A percentile compares a stretch with the other conserved stretches of the same genome.
These are phyloP conservation scores for Porites lobata DNA, from an alignment of 92 coral and sea anemone species.

Conservation along the genomic window DNA sequence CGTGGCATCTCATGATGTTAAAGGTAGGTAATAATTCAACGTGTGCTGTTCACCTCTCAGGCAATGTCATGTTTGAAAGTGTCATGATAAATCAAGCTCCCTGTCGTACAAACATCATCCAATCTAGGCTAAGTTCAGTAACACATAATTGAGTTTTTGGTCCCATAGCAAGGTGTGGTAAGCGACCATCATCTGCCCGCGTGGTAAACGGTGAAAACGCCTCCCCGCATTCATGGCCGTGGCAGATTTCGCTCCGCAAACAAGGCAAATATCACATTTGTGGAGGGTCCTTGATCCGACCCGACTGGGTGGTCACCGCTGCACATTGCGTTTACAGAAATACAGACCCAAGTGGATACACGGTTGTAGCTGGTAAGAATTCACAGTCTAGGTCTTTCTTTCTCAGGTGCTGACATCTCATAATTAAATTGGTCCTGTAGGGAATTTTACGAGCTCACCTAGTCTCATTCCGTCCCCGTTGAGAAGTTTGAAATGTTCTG, in stretches of 20 bases:
- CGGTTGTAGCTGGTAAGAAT: constrained; percentile 56
- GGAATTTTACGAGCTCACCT: too few relatives aligned
- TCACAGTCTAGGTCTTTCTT: too few relatives aligned
- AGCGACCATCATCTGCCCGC: constrained; percentile 66
- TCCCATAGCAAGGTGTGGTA: constrained; percentile 65
- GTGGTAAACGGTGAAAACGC: constrained; percentile 78
- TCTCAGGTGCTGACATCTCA: too few relatives aligned
- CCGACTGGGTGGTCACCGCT: constrained; percentile 81
- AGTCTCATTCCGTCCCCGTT: too few relatives aligned
- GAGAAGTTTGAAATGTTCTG: too few relatives aligned
- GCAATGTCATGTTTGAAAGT: neutral
- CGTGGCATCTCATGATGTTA: too few relatives aligned
- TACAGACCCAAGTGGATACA: constrained; percentile 55
- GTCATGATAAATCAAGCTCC: neutral
- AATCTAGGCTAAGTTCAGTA: neutral
- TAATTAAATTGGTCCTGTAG: too few relatives aligned
- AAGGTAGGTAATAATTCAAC: too few relatives aligned
- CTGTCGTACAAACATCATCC: neutral
- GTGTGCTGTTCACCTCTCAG: too few relatives aligned
- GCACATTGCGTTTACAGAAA: constrained; percentile 77
- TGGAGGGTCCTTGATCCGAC: constrained; percentile 77
- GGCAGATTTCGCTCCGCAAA: constrained; percentile 74
- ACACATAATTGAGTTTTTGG: neutral
- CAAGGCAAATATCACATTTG: constrained; percentile 68
- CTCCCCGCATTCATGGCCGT: constrained; percentile 80